phyloP scores from a whole-genome alignment of 2,113 vertebrate genomes.

The Bolborhynchus lineola region DNA sequence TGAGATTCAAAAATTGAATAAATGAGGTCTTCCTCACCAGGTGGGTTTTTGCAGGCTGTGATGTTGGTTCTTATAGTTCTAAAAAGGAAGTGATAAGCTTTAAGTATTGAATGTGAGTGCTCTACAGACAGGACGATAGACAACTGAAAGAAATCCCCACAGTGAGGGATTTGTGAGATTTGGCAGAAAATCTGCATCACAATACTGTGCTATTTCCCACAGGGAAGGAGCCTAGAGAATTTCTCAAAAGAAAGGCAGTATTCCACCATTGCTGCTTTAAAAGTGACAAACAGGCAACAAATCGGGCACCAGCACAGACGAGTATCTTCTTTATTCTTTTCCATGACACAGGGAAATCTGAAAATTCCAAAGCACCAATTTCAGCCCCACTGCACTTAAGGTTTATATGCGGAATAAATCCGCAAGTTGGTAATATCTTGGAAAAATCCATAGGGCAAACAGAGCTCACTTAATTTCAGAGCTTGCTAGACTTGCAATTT shows the following conservation, averaged over 20 bases:
- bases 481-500: conserved; percentile 27
- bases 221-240: conserved; percentile 18
- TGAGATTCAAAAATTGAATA: conserved; percentile 31
- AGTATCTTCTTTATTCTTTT: conserved; percentile 14
- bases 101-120: conserved; percentile 45
- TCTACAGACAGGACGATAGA: conserved; percentile 46
- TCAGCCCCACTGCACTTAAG: background rate
- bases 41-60: conserved; percentile 49
- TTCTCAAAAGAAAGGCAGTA: conserved; percentile 21
- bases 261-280: conserved; percentile 2
- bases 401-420: conserved; percentile 7
- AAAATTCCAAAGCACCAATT: conserved; percentile 7
- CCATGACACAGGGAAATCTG: background rate
- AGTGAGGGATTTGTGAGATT: conserved; percentile 61
- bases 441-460: background rate
- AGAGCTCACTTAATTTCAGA: background rate
- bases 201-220: conserved; percentile 44
- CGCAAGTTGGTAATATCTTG: background rate
- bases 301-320: background rate
- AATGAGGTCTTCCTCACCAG: conserved; percentile 19
- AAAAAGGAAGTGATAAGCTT: conserved; percentile 62
- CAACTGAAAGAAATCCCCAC: conserved; percentile 52
- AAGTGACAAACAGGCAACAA: conserved; percentile 41
- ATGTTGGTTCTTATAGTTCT: conserved; percentile 53
- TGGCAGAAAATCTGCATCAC: conserved; percentile 67